Evolutionary conservation across 1,140 invertebrate species (phyloP), one percentile per base, ranked within the genome.

Genomic region (Neomicropteryx cornuta): DNA sequence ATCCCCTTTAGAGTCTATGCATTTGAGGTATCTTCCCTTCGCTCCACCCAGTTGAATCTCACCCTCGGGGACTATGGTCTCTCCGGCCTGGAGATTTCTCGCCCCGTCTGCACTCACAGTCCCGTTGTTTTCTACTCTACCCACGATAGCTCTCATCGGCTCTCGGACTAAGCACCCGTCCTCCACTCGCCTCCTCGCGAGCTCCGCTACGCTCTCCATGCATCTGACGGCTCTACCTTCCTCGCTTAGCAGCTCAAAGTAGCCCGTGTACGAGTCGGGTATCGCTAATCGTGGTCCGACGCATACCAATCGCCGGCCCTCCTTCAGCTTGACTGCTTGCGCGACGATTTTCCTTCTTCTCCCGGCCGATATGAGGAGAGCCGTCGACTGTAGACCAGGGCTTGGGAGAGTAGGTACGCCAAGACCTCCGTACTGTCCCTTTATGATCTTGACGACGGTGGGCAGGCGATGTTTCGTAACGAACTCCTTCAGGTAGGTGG

Each of bases 181-280:
- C 19, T 83, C 80, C 1, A 90, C 77, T 43, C 79, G 72, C 29
- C 83, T 71, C 39, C 83, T 73, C 2, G 84, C 73, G 35, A 96
- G 58, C 58, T 92, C 87, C 23, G 73, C 68, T 1, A 95, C 89
- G 41, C 79, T 87, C 54, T 91, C 87, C 48, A 95, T 89, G 46
- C 88, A 88, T 33, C 86, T 72, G 2, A 90, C 86, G 11, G 87
- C 83, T 46, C 85, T 71, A 0, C 90, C 91, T 55, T 95, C 90
- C 62, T 96, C 90, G 55, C 87, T 93, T 18, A 95, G 66, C 21
- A 95, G 75, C 66, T 96, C 92, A 58, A 95, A 95, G 65, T 87
- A 95, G 4, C 92, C 92, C 42, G 81, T 72, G 58, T 91, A 96
- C 5, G 81, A 78, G 40, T 93, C 81, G 0, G 92, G 92, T 34